Conservation (phyloP, 2,888 invertebrate genomes). For the Drosophila trichaetosa region DNA sequence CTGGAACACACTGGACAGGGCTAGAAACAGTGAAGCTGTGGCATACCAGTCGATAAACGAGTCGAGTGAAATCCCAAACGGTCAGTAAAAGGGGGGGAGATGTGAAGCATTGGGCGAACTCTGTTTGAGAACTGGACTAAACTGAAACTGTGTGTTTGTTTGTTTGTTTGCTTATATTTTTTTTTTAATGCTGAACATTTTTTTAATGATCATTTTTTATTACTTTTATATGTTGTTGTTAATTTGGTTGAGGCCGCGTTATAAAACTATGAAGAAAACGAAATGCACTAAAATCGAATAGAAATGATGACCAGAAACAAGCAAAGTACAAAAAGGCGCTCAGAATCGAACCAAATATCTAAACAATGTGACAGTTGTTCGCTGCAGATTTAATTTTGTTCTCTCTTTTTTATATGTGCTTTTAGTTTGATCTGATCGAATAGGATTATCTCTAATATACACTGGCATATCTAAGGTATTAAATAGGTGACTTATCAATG, state of each 20-base stretch:
- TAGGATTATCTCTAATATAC: background rate
- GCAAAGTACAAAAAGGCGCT: conserved; percentile 29
- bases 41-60: conserved; percentile 26
- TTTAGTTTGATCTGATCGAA: conserved; percentile 29
- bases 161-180: conserved; percentile 2
- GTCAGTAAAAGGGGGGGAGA: background rate
- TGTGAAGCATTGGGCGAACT: background rate
- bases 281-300: conserved; percentile 67
- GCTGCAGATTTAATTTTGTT: conserved; percentile 4
- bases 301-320: conserved; percentile 54
- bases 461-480: background rate
- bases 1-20: background rate
- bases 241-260: conserved; percentile 48
- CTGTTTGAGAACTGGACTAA: conserved; percentile 6
- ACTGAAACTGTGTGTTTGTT: conserved; percentile 13
- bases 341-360: conserved; percentile 22
- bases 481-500: background rate
- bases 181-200: conserved; percentile 19
- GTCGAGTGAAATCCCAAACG: background rate
- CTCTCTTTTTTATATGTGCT: conserved; percentile 12
- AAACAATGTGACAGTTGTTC: conserved; percentile 35
- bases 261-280: conserved; percentile 28
- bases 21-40: conserved; percentile 15
- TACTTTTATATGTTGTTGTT: conserved; percentile 47
- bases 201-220: conserved; percentile 54